A percentile compares a stretch with the other conserved stretches of the same genome.
Conservation (phyloP, 1,140 invertebrate species). For the Drosophila persimilis region DNA sequence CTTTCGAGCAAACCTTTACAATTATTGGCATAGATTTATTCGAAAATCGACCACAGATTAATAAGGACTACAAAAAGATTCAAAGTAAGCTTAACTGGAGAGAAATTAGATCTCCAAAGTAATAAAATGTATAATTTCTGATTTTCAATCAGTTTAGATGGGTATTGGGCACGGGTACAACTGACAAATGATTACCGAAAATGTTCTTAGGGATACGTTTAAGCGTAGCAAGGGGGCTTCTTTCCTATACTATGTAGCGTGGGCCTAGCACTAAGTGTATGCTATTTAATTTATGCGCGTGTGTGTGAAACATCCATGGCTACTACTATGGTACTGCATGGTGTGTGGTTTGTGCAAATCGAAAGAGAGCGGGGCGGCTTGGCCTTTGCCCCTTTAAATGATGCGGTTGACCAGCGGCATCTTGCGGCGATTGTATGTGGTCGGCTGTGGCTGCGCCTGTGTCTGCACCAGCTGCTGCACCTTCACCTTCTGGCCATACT, state of each 20-base stretch:
- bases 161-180: slow-evolving; percentile 9
- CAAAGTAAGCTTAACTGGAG: slow-evolving; percentile 4
- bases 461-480: slow-evolving; percentile 59
- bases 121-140: slow-evolving; percentile 4
- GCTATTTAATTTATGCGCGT: slow-evolving; percentile 7
- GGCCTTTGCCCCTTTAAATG: slow-evolving; percentile 69
- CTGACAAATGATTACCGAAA: slow-evolving; percentile 46
- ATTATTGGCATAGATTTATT: slow-evolving; percentile 58
- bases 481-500: slow-evolving; percentile 72
- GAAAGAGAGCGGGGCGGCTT: background rate
- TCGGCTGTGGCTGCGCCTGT: slow-evolving; percentile 42
- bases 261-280: slow-evolving; percentile 58
- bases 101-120: too few relatives aligned
- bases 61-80: slow-evolving; percentile 7
- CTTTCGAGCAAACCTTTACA: slow-evolving; percentile 18
- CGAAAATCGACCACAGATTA: slow-evolving; percentile 27
- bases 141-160: slow-evolving; percentile 32
- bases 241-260: slow-evolving; percentile 34
- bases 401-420: slow-evolving; percentile 85
- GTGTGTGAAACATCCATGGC: background rate
- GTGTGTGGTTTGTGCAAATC: slow-evolving; percentile 9
- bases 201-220: slow-evolving; percentile 40
- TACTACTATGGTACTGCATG: background rate
- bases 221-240: slow-evolving; percentile 56
- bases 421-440: slow-evolving; percentile 84